A percentile compares a stretch with the other conserved stretches of the same genome.
phyloP scores from a whole-genome alignment of 2,797 vertebrate genomes.

The Synanceia verrucosa region DNA sequence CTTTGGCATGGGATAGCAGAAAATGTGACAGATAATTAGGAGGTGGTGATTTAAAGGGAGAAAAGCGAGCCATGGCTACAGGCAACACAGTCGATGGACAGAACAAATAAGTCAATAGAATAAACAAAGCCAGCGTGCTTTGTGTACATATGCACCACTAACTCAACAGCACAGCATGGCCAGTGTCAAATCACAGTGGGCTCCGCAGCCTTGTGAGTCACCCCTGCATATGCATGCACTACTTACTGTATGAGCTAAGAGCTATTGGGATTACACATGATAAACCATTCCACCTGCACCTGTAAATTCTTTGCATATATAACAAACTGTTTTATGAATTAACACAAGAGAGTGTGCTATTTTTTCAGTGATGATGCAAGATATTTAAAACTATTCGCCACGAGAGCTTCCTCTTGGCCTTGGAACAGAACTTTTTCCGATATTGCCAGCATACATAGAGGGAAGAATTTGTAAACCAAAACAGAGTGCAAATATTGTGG shows the following conservation, averaged over 20 bases:
- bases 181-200: constrained; percentile 63
- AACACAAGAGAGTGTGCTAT: constrained; percentile 18
- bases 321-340: constrained; percentile 39
- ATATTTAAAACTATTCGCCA: constrained; percentile 33
- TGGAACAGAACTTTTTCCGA: constrained; percentile 34
- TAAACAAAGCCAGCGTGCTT: constrained; percentile 82
- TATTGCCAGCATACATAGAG: constrained; percentile 42
- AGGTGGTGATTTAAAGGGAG: constrained; percentile 84
- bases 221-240: constrained; percentile 51
- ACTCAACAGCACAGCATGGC: constrained; percentile 65
- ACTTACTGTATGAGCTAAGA: constrained; percentile 48
- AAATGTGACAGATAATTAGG: constrained; percentile 88
- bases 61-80: constrained; percentile 76
- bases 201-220: constrained; percentile 52
- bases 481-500: constrained; percentile 69
- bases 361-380: background rate
- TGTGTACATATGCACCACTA: constrained; percentile 79
- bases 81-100: constrained; percentile 82
- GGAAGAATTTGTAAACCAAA: constrained; percentile 70
- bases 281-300: constrained; percentile 55
- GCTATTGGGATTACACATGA: constrained; percentile 48
- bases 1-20: constrained; percentile 82
- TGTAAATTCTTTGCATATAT: constrained; percentile 49
- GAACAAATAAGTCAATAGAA: constrained; percentile 87
- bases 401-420: constrained; percentile 24